phyloP scores from a whole-genome alignment of 2,113 vertebrate genomes.

The Paedocypris sp. region DNA sequence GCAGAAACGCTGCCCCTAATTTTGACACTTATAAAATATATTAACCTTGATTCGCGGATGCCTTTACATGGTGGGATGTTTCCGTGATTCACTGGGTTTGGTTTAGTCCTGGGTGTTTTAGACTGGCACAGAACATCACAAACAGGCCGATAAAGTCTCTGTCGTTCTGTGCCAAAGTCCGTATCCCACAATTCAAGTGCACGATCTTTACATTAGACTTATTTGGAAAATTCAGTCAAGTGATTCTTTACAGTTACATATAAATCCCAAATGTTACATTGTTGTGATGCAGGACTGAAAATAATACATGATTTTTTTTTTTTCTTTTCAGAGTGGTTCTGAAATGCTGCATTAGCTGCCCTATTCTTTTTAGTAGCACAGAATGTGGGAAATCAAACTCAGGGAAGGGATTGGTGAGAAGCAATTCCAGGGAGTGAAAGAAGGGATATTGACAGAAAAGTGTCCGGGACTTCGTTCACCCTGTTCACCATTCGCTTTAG shows the following conservation, averaged over 20 bases:
- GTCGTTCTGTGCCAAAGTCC: not conserved
- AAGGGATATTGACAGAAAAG: not conserved
- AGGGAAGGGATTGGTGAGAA: not conserved
- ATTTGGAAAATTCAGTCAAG: not conserved
- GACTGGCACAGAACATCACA: not conserved
- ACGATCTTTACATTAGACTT: not conserved
- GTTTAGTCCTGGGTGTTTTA: not conserved
- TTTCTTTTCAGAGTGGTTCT: not conserved
- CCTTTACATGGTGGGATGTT: not conserved
- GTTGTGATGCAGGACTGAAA: not conserved
- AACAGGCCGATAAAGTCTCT: not conserved
- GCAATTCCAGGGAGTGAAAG: constrained; percentile 6
- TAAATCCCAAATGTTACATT: constrained; percentile 6
- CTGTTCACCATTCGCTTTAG: constrained; percentile 13
- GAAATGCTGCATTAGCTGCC: constrained; percentile 21
- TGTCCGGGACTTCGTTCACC: not conserved
- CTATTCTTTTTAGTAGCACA: constrained; percentile 6
- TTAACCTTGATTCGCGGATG: constrained; percentile 5
- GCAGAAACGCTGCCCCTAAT: not conserved
- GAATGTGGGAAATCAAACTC: not conserved
- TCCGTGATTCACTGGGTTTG: not conserved
- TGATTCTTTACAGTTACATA: not conserved
- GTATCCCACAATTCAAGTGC: not conserved
- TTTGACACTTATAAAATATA: constrained; percentile 16
- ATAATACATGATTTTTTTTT: not conserved